Evolutionary conservation across 2,888 invertebrate genomes (phyloP).

Genomic region (Psylliodes chrysocephalus): DNA sequence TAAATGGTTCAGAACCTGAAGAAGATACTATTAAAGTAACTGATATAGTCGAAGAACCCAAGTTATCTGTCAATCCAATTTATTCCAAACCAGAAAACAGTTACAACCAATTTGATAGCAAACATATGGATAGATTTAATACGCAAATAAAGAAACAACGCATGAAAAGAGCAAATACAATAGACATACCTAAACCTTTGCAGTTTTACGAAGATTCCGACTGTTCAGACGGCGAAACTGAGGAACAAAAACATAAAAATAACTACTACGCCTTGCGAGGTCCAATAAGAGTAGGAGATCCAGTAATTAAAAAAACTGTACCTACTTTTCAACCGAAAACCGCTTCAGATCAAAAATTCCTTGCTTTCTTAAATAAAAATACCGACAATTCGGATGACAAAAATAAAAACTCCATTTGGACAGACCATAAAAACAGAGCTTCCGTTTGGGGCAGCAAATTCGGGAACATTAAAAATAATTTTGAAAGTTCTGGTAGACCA

Average conservation of each 20-base stretch:
- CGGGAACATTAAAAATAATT: slow-evolving; percentile 83
- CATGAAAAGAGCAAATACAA: slow-evolving; percentile 90
- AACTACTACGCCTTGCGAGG: slow-evolving; percentile 67
- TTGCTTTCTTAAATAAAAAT: slow-evolving; percentile 83
- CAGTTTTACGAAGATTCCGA: slow-evolving; percentile 62
- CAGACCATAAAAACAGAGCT: slow-evolving; percentile 45
- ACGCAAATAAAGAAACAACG: slow-evolving; percentile 72
- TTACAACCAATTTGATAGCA: slow-evolving; percentile 29
- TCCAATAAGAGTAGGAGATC: slow-evolving; percentile 69
- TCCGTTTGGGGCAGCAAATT: slow-evolving; percentile 84
- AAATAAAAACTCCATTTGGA: slow-evolving; percentile 50
- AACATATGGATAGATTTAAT: slow-evolving; percentile 64
- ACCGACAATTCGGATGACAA: slow-evolving; percentile 64
- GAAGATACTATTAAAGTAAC: slow-evolving; percentile 49
- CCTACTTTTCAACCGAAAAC: slow-evolving; percentile 83
- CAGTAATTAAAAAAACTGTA: slow-evolving; percentile 60
- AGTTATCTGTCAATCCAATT: slow-evolving; percentile 52
- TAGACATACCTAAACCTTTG: slow-evolving; percentile 83
- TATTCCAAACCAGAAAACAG: slow-evolving; percentile 49
- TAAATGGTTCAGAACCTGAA: slow-evolving; percentile 52
- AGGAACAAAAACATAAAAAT: slow-evolving; percentile 56
- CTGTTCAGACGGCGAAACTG: slow-evolving; percentile 57
- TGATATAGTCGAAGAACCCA: slow-evolving; percentile 34
- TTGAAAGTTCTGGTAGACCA: slow-evolving; percentile 69
- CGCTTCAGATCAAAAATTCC: slow-evolving; percentile 85